These are phyloP conservation scores for Pomatorhinus ruficollis DNA, from an alignment of 2,113 vertebrate genomes.

Conservation along the genomic window DNA sequence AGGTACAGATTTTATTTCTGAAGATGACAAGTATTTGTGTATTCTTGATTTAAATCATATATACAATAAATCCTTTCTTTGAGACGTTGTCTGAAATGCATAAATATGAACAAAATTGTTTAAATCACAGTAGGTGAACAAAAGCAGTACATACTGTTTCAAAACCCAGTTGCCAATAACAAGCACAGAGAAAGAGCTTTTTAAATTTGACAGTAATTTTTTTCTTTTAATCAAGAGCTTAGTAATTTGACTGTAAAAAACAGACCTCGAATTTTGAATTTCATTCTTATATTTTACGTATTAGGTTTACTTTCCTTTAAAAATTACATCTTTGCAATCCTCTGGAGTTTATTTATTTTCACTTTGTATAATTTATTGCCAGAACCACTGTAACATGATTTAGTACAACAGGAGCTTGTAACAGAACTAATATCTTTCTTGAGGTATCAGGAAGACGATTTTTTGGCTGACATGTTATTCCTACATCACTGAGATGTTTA, in stretches of 20 bases:
- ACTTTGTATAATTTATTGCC: background rate
- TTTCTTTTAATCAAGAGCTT: background rate
- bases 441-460: background rate
- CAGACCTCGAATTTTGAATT: background rate
- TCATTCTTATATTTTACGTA: background rate
- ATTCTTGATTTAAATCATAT: background rate
- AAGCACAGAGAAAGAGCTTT: background rate
- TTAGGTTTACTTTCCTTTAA: slow-evolving; percentile 32
- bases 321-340: background rate
- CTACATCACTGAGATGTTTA: background rate
- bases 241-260: background rate
- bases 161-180: background rate
- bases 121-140: background rate
- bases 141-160: background rate
- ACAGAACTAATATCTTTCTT: background rate
- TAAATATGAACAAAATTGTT: background rate
- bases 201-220: background rate
- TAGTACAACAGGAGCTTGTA: background rate
- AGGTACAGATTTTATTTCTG: background rate
- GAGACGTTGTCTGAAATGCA: background rate
- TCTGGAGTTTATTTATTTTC: background rate
- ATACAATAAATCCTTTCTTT: background rate
- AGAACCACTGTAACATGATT: background rate
- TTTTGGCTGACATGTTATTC: background rate
- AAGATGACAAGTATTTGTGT: background rate